Conservation (phyloP, 2,113 vertebrate species). For the Aplodontia rufa region DNA sequence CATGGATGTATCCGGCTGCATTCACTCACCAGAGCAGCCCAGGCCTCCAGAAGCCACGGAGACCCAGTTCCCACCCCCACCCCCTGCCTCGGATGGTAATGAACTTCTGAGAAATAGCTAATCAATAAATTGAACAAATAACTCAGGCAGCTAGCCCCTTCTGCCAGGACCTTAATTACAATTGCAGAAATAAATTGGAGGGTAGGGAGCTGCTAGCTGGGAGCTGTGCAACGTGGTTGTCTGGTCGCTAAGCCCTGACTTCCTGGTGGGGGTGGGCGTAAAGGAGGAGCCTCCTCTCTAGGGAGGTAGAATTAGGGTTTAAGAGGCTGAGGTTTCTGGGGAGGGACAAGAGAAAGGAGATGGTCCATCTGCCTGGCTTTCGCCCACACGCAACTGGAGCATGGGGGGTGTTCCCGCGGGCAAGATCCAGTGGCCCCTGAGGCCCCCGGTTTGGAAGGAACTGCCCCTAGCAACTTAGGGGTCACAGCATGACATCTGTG, state of each 20-base stretch:
- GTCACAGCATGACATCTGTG: background rate
- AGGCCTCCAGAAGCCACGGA: slow-evolving; percentile 78
- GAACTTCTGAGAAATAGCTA: slow-evolving; percentile 87
- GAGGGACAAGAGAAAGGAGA: background rate
- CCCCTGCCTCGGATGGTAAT: slow-evolving; percentile 76
- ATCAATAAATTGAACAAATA: slow-evolving; percentile 87
- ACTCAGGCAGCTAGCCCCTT: slow-evolving; percentile 79
- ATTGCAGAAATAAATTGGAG: slow-evolving; percentile 81
- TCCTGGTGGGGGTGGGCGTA: background rate
- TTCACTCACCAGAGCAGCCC: slow-evolving; percentile 83
- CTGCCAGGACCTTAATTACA: slow-evolving; percentile 83
- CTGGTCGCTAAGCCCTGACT: background rate
- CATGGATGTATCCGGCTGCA: slow-evolving; percentile 82
- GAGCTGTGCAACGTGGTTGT: too few relatives aligned
- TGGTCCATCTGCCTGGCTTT: background rate
- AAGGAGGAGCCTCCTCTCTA: background rate
- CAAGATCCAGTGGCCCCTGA: too few relatives aligned
- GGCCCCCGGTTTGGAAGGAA: background rate
- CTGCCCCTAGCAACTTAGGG: background rate
- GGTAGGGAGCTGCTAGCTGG: background rate
- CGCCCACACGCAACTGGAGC: background rate
- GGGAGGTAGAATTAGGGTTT: too few relatives aligned
- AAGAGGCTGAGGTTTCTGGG: background rate
- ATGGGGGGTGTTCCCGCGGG: background rate
- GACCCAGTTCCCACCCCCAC: slow-evolving; percentile 77